phyloP scores from a whole-genome alignment of 2,797 vertebrate species.

The Valencia hispanica region DNA sequence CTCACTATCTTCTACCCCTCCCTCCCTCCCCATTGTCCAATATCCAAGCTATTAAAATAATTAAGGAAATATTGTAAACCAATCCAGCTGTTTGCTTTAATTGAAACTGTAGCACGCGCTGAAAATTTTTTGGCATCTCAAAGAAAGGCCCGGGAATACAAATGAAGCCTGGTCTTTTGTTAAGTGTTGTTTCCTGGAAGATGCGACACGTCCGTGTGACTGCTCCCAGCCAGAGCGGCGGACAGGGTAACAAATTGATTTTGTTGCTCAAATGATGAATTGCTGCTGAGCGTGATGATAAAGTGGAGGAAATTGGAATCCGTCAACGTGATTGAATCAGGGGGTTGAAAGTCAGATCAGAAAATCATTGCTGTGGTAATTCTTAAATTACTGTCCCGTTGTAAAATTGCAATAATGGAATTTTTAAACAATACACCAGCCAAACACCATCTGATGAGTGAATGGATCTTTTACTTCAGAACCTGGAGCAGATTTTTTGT shows the following conservation, averaged over 20 bases:
- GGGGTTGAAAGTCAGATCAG: constrained; percentile 69
- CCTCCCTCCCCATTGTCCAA: constrained; percentile 74
- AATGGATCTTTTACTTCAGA: constrained; percentile 4
- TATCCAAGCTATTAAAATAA: constrained; percentile 82
- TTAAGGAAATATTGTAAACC: constrained; percentile 82
- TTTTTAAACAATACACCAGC: constrained; percentile 46
- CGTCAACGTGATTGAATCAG: constrained; percentile 69
- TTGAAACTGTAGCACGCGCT: constrained; percentile 72
- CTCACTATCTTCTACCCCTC: constrained; percentile 73
- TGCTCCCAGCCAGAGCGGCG: constrained; percentile 61
- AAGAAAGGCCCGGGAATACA: constrained; percentile 66
- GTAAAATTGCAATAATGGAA: constrained; percentile 49
- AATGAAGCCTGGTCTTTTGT: constrained; percentile 71
- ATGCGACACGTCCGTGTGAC: constrained; percentile 73
- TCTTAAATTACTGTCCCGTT: constrained; percentile 55
- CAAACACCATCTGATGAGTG: background rate
- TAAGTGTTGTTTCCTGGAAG: constrained; percentile 63
- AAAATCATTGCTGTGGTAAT: constrained; percentile 70
- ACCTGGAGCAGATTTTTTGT: background rate
- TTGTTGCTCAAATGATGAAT: constrained; percentile 78
- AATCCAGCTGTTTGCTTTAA: constrained; percentile 81
- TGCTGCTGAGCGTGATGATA: constrained; percentile 67
- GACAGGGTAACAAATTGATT: constrained; percentile 79
- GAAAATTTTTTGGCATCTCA: constrained; percentile 66
- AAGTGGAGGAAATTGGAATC: constrained; percentile 77